Percentiles rank a stretch among this genome's conserved stretches.
Conservation (phyloP, 2,113 vertebrate genomes). For the Toxotes chatareus region DNA sequence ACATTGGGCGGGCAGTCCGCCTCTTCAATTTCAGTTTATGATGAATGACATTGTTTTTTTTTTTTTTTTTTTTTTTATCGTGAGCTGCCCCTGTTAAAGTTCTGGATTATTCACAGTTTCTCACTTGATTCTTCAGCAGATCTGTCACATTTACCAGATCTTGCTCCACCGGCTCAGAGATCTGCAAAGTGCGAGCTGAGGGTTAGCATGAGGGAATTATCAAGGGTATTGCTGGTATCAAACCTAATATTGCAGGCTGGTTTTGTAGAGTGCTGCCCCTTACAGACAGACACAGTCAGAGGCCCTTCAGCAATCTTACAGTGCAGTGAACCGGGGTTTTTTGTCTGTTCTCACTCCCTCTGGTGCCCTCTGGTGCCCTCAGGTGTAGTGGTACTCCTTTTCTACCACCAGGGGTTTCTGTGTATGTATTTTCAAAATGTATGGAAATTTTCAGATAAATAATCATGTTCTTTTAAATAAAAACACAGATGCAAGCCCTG, state of each 20-base stretch:
- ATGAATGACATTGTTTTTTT: not conserved
- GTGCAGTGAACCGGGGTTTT: not conserved
- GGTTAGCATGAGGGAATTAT: not conserved
- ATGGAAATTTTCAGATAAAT: too few species aligned
- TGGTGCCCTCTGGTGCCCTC: not conserved
- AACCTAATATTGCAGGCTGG: not conserved
- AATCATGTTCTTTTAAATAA: not conserved
- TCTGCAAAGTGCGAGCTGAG: not conserved
- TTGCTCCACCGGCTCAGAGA: not conserved
- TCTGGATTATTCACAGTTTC: not conserved
- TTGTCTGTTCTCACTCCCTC: not conserved
- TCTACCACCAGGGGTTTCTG: not conserved
- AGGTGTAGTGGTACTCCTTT: not conserved
- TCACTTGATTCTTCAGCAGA: not conserved
- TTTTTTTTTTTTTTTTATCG: too few species aligned
- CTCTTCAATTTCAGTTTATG: not conserved
- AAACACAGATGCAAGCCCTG: too few species aligned
- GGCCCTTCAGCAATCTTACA: not conserved
- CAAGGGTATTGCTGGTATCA: slow-evolving; percentile 14
- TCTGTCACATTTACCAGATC: slow-evolving; percentile 5
- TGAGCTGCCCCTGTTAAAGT: not conserved
- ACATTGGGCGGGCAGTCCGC: not conserved
- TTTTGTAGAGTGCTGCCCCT: not conserved
- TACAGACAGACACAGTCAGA: not conserved
- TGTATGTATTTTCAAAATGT: not conserved